Evolutionary conservation across 2,888 invertebrate species (phyloP).

Genomic region (Ceramica pisi): DNA sequence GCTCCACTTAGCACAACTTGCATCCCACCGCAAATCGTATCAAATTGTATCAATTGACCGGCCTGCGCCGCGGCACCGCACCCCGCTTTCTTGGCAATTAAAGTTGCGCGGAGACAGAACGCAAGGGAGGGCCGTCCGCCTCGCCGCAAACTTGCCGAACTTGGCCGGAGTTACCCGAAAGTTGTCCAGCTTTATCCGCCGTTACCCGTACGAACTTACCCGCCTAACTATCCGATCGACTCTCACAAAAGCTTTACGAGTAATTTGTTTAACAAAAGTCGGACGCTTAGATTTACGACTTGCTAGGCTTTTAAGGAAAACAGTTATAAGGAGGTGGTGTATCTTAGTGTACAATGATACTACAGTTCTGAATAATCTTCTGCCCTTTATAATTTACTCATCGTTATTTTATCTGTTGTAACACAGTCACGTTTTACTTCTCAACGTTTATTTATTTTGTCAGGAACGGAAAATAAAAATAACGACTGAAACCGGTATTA

Average conservation of each 20-base stretch:
- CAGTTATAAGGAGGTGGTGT: conserved; percentile 40
- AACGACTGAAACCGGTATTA: conserved; percentile 14
- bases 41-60: conserved; percentile 83
- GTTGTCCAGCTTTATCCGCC: conserved; percentile 78
- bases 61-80: conserved; percentile 57
- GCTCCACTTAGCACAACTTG: conserved; percentile 65
- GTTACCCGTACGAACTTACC: conserved; percentile 66
- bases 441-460: conserved; percentile 9
- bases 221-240: conserved; percentile 80
- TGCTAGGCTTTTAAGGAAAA: conserved; percentile 61
- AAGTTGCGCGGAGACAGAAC: conserved; percentile 81
- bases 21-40: conserved; percentile 75
- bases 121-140: conserved; percentile 41
- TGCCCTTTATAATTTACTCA: conserved; percentile 27
- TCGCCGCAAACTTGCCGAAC: conserved; percentile 74
- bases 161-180: conserved; percentile 70
- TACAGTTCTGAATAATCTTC: conserved; percentile 29
- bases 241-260: conserved; percentile 82
- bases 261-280: conserved; percentile 84
- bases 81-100: conserved; percentile 83
- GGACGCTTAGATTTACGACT: conserved; percentile 71
- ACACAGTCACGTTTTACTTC: conserved; percentile 2
- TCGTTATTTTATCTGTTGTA: conserved; percentile 5
- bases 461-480: background rate
- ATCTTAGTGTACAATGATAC: conserved; percentile 29